phyloP scores from a whole-genome alignment of 2,797 vertebrate species.

The Brachyalestes nurse region DNA sequence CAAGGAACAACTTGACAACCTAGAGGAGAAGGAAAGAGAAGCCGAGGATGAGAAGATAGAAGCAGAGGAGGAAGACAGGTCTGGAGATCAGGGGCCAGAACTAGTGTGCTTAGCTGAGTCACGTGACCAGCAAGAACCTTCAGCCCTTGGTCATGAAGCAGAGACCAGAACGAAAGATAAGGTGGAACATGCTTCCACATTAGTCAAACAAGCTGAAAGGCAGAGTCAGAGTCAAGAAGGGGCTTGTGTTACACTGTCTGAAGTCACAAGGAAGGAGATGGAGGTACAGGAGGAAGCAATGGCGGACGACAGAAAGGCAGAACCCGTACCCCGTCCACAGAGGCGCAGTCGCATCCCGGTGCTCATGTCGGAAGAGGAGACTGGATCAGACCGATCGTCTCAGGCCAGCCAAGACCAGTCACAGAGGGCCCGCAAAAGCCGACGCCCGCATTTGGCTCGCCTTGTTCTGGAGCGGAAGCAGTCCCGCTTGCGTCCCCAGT shows the following conservation, averaged over 20 bases:
- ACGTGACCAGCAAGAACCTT: conserved; percentile 26
- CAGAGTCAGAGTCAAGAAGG: conserved; percentile 13
- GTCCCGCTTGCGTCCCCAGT: conserved; percentile 76
- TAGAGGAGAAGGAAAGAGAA: conserved; percentile 61
- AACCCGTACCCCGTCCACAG: conserved; percentile 52
- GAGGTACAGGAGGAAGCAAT: neutral
- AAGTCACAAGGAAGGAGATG: conserved; percentile 12
- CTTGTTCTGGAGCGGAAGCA: conserved; percentile 86
- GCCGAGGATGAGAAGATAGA: conserved; percentile 13
- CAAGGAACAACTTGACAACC: conserved; percentile 47
- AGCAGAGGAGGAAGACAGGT: conserved; percentile 8
- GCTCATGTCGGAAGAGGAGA: conserved; percentile 86
- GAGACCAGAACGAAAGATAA: conserved; percentile 10
- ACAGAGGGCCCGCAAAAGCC: conserved; percentile 73
- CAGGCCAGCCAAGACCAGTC: conserved; percentile 81
- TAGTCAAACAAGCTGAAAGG: neutral
- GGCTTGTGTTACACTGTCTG: neutral
- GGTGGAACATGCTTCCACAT: neutral
- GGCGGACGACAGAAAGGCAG: conserved; percentile 9
- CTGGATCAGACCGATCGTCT: conserved; percentile 83
- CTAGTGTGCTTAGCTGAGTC: neutral
- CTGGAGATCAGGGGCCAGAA: neutral
- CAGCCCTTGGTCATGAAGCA: neutral
- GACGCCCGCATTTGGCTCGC: conserved; percentile 80
- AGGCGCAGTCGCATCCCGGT: conserved; percentile 84